Base-by-base conservation (phyloP, 2,888 invertebrate species). In the Helobdella robusta region DNA sequence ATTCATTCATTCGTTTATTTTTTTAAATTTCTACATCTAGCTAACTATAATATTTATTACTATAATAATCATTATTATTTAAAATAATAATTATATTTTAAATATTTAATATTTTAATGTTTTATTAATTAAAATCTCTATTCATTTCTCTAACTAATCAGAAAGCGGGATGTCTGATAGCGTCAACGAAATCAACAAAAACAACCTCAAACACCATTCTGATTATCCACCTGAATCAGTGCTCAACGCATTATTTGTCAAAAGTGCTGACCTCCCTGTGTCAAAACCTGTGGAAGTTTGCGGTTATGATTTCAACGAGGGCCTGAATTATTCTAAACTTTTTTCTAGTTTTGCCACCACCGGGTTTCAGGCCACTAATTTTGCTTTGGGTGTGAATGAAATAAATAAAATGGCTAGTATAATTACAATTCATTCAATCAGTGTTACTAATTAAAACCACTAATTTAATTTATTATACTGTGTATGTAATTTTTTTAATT, bases 351-450 rank as follows among this genome's bases (percentile, higher is more conserved):
- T 88, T 78, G 78, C 83, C 35, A 83, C 84, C 66, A 88, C 88
- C 25, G 98, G 98, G n/a, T 97, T 98, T 80, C 98, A 98, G 83
- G 94, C 97, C 0, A 93, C 94, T 0, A 92, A 88, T 83, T 89
- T 97, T 77, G 94, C 91, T 0, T 81, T 86, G 74, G 92, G 94
- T 0, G 86, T 97, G 0, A 83, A 86, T 62, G 94, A 95, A 84
- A 87, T 95, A 68, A 88, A 90, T 73, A 87, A 86, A 83, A 97
- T 97, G 95, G 86, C 85, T 80, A 64, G 11, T 56, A 20, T 25
- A 11, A 28, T 11, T 15, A 15, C 44, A 40, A 40, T 40, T 11
- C 44, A 40, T 11, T 11, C 11, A 15, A 40, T 40, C 11, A 15
- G 15, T 40, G 11, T 15, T 11, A 40, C 44, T 11, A 11, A n/a